A percentile compares a stretch with the other conserved stretches of the same genome.
Evolutionary conservation across 2,113 vertebrate genomes (phyloP).

Genomic region (Cichladusa arquata): DNA sequence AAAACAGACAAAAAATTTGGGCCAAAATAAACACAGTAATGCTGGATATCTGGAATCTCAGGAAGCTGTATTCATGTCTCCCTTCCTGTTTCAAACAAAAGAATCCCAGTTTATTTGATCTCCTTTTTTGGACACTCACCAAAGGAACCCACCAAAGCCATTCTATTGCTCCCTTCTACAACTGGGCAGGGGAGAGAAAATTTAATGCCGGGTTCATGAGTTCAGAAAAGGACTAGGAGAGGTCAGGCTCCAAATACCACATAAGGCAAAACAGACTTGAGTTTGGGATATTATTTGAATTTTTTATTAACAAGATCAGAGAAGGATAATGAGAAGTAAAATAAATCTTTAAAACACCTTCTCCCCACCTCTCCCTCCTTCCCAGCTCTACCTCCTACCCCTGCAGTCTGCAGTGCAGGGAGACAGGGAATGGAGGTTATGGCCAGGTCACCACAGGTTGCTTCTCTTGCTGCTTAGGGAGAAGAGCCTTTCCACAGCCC

Average conservation of each 20-base stretch:
- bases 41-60: neutral
- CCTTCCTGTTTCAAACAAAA: neutral
- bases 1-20: neutral
- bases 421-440: too few relatives aligned
- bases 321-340: neutral
- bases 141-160: neutral
- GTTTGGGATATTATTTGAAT: neutral
- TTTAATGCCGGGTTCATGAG: neutral
- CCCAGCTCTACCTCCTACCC: neutral
- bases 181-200: neutral
- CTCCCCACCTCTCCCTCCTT: neutral
- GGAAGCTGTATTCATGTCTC: neutral
- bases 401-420: neutral
- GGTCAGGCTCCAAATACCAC: neutral
- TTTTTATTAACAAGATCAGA: neutral
- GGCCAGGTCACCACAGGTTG: neutral
- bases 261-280: neutral
- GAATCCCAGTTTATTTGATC: neutral
- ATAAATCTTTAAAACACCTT: neutral
- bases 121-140: neutral
- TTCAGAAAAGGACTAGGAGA: neutral
- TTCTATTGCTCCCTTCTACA: neutral
- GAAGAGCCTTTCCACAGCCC: neutral
- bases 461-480: neutral
- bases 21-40: neutral